Percentiles rank a stretch among this genome's conserved stretches.
phyloP scores from a whole-genome alignment of 1,140 invertebrate species.

The Plectrocnemia conspersa region DNA sequence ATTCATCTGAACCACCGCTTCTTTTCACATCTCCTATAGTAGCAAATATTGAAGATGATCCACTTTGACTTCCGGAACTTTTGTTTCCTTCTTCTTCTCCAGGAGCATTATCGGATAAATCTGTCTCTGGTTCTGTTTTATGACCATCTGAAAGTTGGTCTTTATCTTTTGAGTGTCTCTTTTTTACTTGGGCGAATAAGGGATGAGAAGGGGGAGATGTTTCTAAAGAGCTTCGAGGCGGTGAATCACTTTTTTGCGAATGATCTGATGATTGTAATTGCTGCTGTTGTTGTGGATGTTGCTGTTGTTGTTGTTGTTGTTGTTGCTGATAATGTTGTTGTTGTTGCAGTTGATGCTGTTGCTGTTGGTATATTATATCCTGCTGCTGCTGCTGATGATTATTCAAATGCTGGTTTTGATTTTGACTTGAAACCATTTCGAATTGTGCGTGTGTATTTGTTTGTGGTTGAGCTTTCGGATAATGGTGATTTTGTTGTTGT shows the following conservation, averaged over 20 bases:
- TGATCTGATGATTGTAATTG: slow-evolving; percentile 37
- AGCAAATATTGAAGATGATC: slow-evolving; percentile 61
- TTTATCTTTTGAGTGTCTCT: slow-evolving; percentile 42
- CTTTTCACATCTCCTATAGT: slow-evolving; percentile 70
- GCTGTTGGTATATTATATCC: slow-evolving; percentile 33
- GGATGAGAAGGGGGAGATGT: slow-evolving; percentile 28
- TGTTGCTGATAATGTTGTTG: slow-evolving; percentile 31
- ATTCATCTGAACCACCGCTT: slow-evolving; percentile 53
- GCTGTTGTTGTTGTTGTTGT: slow-evolving; percentile 34
- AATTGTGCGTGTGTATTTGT: slow-evolving; percentile 27
- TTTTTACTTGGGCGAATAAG: slow-evolving; percentile 46
- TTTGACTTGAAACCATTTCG: slow-evolving; percentile 25
- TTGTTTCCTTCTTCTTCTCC: slow-evolving; percentile 61
- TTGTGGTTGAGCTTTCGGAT: slow-evolving; percentile 28
- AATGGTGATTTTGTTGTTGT: slow-evolving; percentile 40
- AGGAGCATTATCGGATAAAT: slow-evolving; percentile 54
- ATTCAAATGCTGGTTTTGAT: slow-evolving; percentile 7
- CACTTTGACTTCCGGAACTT: slow-evolving; percentile 55
- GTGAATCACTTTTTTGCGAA: slow-evolving; percentile 19
- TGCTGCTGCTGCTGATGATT: slow-evolving; percentile 38
- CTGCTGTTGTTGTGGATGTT: slow-evolving; percentile 41
- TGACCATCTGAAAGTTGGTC: slow-evolving; percentile 48
- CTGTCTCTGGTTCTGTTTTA: slow-evolving; percentile 51
- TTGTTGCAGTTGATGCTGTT: slow-evolving; percentile 30
- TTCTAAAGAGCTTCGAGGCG: slow-evolving; percentile 15